Base-by-base conservation (phyloP, 2,113 vertebrate genomes). In the Pseudolaguvia tuberculata region DNA sequence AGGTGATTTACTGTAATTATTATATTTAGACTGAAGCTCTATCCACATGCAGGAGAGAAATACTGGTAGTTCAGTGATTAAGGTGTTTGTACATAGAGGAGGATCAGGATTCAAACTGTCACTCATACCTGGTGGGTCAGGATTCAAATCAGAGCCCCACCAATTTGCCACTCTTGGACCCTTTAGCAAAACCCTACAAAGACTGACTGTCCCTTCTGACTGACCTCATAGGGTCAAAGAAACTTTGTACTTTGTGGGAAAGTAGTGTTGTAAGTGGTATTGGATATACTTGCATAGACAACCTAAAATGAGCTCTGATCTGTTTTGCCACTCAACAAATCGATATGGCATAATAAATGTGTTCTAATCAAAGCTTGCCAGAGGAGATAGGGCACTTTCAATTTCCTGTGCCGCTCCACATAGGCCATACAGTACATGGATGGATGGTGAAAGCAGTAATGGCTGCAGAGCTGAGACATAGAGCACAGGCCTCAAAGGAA, bases 241-340 rank as follows among this genome's bases (percentile, higher is more conserved):
- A 67, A 50, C 45, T 67, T 11, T 8, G 15, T n/a, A 1, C 1
- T 5, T 14, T 18, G 14, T 23, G 21, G n/a, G 62, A 47, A 48
- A 17, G 21, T 48, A 42, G 39, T 42, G 39, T 8, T 42, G 39
- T 7, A 42, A 1, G 45, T 67, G 45, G 21, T 67, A 14, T 7
- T 50, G 45, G 23, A 67, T 71, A 42, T 42, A 42, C 5, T 42
- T 42, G 53, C 8, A 45, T 20, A 29, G 25, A 35, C 31, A 56
- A 23, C 12, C 29, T 42, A 39, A 42, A 31, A 56, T 18, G 14
- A 66, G 31, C 51, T 61, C 56, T 11, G 27, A 31, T 52, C n/a
- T 10, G 70, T 57, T 56, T 9, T 48, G 13, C 29, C 27, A 62
- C 57, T 72, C 11, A 9, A 48, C 35, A 72, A 61, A 73, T 76